phyloP scores from a whole-genome alignment of 2,797 vertebrate species.

The Argya squamiceps region DNA sequence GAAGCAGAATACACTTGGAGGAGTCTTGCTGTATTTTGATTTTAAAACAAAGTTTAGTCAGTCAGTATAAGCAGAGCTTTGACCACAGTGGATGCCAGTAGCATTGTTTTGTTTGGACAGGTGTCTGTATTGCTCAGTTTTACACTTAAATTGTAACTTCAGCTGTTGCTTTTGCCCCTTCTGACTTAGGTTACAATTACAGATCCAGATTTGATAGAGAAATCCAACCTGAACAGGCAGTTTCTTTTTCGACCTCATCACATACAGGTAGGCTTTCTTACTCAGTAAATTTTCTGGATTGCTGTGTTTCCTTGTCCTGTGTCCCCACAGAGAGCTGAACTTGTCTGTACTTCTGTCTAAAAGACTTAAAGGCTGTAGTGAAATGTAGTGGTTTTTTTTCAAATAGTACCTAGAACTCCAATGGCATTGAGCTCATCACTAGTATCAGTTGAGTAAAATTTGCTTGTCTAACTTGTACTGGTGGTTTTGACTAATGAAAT shows the following conservation, averaged over 20 bases:
- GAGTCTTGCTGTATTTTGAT: not conserved
- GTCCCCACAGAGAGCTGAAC: not conserved
- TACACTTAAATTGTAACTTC: not conserved
- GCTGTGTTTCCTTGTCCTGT: not conserved
- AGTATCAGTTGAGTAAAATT: not conserved
- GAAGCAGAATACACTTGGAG: not conserved
- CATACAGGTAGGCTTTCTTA: slow-evolving; percentile 86
- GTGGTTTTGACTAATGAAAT: not conserved
- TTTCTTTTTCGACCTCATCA: slow-evolving; percentile 97
- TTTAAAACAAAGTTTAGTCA: not conserved
- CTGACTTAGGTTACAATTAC: slow-evolving; percentile 88
- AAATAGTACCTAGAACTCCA: not conserved
- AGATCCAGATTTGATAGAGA: slow-evolving; percentile 98
- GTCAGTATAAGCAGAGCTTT: not conserved
- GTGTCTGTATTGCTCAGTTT: not conserved
- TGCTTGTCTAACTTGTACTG: not conserved
- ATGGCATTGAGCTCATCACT: not conserved
- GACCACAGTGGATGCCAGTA: not conserved
- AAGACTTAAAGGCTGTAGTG: not conserved
- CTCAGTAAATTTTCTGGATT: not conserved
- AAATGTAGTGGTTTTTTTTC: not conserved
- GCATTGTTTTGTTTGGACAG: not conserved
- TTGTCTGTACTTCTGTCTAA: not conserved
- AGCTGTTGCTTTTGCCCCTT: slow-evolving; percentile 36
- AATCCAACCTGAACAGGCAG: slow-evolving; percentile 97